Conservation (phyloP, 1,140 invertebrate species). For the Drosophila lini region DNA sequence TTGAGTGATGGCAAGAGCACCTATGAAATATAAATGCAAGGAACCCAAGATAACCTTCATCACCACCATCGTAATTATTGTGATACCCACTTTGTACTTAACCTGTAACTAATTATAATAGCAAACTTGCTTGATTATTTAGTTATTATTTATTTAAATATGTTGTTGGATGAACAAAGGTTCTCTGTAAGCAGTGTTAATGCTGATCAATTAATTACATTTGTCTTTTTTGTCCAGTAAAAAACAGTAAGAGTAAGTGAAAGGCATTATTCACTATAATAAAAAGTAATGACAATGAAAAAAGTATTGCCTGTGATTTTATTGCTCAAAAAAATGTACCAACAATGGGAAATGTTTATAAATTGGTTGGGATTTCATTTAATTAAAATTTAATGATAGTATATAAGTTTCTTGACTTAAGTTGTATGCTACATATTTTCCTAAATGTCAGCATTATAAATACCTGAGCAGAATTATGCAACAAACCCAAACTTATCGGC, state of each 20-base stretch:
- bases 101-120: background rate
- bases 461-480: constrained; percentile 3
- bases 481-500: constrained; percentile 24
- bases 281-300: background rate
- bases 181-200: too few species aligned
- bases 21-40: constrained; percentile 31
- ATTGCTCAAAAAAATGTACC: background rate
- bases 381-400: background rate
- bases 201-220: background rate
- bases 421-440: background rate
- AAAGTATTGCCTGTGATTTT: background rate
- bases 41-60: constrained; percentile 13
- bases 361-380: background rate
- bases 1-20: constrained; percentile 24
- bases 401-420: background rate
- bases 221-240: background rate
- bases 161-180: background rate
- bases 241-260: background rate
- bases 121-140: background rate
- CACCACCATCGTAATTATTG: background rate
- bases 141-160: constrained; percentile 2
- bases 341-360: background rate
- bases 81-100: background rate
- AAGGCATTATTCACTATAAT: background rate
- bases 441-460: constrained; percentile 11